Conservation (phyloP, 2,888 invertebrate species). For the Stenodera caucasica region DNA sequence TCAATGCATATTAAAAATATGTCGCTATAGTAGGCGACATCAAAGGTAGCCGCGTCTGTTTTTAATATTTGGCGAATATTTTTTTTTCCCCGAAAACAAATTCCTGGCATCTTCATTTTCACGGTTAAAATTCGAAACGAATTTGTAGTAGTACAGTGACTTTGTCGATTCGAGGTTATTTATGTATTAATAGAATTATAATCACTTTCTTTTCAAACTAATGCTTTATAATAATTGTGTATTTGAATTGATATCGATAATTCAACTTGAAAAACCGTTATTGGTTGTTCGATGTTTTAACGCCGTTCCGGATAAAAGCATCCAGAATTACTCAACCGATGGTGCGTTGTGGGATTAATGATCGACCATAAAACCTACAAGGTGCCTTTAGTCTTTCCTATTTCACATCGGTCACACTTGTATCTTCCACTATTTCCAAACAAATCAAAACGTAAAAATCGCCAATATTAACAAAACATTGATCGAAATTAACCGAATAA, state of each 20-base stretch:
- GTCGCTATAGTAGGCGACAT: constrained; percentile 21
- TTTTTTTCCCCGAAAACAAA: background rate
- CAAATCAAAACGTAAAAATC: too few relatives aligned
- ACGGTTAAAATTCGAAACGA: background rate
- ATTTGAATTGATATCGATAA: constrained; percentile 1
- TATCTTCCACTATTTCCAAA: background rate
- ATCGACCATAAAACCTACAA: constrained; percentile 12
- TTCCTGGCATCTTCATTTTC: background rate
- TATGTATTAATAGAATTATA: background rate
- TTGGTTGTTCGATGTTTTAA: constrained; percentile 17
- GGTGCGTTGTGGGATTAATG: constrained; percentile 12
- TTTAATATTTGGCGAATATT: constrained; percentile 32
- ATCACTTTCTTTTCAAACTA: background rate
- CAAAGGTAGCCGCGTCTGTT: constrained; percentile 30
- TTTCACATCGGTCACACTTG: background rate
- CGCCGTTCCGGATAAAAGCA: constrained; percentile 14
- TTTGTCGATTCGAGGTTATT: background rate
- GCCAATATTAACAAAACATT: too few relatives aligned
- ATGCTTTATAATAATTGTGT: background rate
- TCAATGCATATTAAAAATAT: constrained; percentile 33
- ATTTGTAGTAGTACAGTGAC: background rate
- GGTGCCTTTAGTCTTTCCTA: background rate
- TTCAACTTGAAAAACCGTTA: constrained; percentile 9
- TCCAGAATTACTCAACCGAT: constrained; percentile 12
- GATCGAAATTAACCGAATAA: too few relatives aligned